Evolutionary conservation across 2,797 vertebrate species (phyloP).

Genomic region (Rhinophrynus dorsalis): DNA sequence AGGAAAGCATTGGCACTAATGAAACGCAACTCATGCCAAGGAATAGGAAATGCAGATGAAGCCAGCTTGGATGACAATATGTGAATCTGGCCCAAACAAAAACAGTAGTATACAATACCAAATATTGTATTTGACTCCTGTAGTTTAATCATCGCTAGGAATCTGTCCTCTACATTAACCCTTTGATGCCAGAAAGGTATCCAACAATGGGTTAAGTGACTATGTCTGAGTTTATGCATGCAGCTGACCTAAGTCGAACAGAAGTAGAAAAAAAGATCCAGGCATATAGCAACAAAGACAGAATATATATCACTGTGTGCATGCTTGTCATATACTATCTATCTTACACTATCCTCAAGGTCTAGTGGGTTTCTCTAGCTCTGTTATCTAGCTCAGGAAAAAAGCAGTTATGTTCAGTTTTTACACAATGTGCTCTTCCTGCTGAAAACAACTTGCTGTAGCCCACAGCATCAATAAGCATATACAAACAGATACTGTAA

Average conservation of each 20-base stretch:
- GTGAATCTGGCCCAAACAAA: neutral
- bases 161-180: neutral
- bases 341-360: constrained; percentile 42
- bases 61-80: constrained; percentile 18
- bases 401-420: constrained; percentile 22
- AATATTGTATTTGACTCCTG: constrained; percentile 17
- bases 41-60: constrained; percentile 24
- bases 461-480: constrained; percentile 16
- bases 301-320: constrained; percentile 39
- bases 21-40: no score
- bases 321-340: constrained; percentile 44
- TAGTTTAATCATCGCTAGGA: constrained; percentile 10
- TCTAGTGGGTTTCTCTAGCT: constrained; percentile 24
- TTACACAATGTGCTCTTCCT: constrained; percentile 20
- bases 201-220: neutral
- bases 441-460: constrained; percentile 11
- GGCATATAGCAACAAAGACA: constrained; percentile 24
- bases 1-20: no score
- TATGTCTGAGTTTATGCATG: constrained; percentile 29
- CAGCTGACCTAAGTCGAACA: constrained; percentile 22
- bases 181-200: no score
- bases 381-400: constrained; percentile 25
- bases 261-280: constrained; percentile 3
- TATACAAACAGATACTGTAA: no score
- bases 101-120: neutral